Conservation (phyloP, 1,140 invertebrate species). For the Zaprionus africanus region DNA sequence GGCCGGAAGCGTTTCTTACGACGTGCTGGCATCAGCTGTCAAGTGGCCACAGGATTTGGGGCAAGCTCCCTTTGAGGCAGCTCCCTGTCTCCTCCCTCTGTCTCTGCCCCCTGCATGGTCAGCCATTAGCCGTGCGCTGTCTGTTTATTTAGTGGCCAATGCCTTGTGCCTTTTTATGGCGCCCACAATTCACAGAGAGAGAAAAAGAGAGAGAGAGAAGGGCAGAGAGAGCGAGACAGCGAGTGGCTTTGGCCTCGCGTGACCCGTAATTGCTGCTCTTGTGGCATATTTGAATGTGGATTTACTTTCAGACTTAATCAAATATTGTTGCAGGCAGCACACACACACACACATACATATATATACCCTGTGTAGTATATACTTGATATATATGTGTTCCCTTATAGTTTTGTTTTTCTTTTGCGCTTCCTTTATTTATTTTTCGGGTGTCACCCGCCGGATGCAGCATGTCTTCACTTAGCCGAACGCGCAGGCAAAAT, state of each 20-base stretch:
- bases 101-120: background rate
- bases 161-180: slow-evolving; percentile 65
- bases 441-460: slow-evolving; percentile 42
- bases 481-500: slow-evolving; percentile 50
- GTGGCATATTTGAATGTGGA: slow-evolving; percentile 51
- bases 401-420: slow-evolving; percentile 2
- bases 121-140: slow-evolving; percentile 56
- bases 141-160: slow-evolving; percentile 73
- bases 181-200: slow-evolving; percentile 6
- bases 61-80: slow-evolving; percentile 32
- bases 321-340: slow-evolving; percentile 61
- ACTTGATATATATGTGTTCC: slow-evolving; percentile 4
- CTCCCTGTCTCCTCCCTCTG: background rate
- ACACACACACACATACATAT: slow-evolving; percentile 10
- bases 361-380: background rate
- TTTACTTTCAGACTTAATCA: slow-evolving; percentile 69
- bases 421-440: background rate
- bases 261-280: slow-evolving; percentile 74
- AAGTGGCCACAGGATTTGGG: slow-evolving; percentile 70
- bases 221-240: background rate
- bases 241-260: slow-evolving; percentile 41
- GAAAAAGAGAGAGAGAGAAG: background rate
- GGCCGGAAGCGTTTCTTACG: slow-evolving; percentile 75
- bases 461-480: slow-evolving; percentile 59
- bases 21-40: slow-evolving; percentile 69